Percentiles rank a stretch among this genome's conserved stretches.
These are phyloP conservation scores for Molanna angustata DNA, from an alignment of 2,888 invertebrate species.

Conservation along the genomic window DNA sequence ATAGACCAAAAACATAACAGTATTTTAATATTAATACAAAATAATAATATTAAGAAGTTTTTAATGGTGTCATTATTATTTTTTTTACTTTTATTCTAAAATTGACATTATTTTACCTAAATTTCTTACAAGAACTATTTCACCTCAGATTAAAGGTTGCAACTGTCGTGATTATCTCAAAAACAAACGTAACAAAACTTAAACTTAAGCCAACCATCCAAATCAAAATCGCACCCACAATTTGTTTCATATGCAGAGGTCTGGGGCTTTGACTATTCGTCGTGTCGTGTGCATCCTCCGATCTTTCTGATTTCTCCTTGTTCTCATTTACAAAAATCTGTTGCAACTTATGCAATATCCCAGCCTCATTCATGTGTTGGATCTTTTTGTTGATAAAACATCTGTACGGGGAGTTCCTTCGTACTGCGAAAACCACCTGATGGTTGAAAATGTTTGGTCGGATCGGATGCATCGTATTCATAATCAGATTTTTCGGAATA, in stretches of 20 bases:
- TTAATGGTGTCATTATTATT: too few relatives aligned
- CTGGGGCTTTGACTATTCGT: too few relatives aligned
- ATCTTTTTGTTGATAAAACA: slow-evolving; percentile 18
- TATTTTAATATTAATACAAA: too few relatives aligned
- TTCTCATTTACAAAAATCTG: background rate
- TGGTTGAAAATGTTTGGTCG: slow-evolving; percentile 5
- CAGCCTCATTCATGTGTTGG: slow-evolving; percentile 11
- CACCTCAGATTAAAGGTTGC: too few relatives aligned
- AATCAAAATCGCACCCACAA: slow-evolving; percentile 5
- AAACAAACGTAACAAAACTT: slow-evolving; percentile 4
- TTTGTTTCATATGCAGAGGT: slow-evolving; percentile 3
- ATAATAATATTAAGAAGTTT: too few relatives aligned
- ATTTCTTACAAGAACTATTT: too few relatives aligned
- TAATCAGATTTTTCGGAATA: background rate
- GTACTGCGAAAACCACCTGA: slow-evolving; percentile 10
- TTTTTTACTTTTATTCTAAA: too few relatives aligned
- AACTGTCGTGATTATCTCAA: too few relatives aligned
- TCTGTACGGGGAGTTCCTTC: slow-evolving; percentile 18
- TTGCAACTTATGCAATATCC: slow-evolving; percentile 3
- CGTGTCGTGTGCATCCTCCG: background rate
- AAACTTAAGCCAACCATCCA: background rate
- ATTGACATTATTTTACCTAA: too few relatives aligned
- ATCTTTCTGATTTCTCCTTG: background rate
- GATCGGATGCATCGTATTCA: slow-evolving; percentile 12
- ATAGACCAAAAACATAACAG: too few relatives aligned